phyloP scores from a whole-genome alignment of 1,140 invertebrate genomes.

The Calliopsis andreniformis region DNA sequence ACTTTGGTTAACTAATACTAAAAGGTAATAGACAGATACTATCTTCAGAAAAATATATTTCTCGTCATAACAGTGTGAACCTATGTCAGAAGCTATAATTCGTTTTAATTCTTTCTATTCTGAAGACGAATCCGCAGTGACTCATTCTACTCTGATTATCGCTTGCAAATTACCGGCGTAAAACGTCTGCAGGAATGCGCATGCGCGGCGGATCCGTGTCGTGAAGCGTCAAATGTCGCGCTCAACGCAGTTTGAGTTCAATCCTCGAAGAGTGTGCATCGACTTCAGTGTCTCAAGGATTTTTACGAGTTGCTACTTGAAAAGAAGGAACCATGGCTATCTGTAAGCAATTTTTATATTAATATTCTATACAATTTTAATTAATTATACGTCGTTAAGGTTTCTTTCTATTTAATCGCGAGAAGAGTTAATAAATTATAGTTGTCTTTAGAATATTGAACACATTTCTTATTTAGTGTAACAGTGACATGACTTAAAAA shows the following conservation, averaged over 20 bases:
- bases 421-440: no score
- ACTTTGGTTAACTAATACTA: no score
- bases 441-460: no score
- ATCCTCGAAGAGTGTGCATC: not conserved
- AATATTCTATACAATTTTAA: not conserved
- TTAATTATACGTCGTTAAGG: not conserved
- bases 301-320: not conserved
- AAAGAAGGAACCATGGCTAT: conserved; percentile 52
- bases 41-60: not conserved
- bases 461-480: no score
- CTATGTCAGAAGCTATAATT: no score
- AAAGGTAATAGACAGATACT: not conserved
- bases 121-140: conserved; percentile 28
- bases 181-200: not conserved
- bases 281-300: not conserved
- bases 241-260: conserved; percentile 46
- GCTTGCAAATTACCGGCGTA: not conserved
- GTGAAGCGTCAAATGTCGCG: conserved; percentile 25
- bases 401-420: not conserved
- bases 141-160: conserved; percentile 45
- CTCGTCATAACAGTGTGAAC: no score
- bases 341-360: conserved; percentile 43
- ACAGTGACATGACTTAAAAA: no score
- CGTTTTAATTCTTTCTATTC: no score
- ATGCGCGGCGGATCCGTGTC: not conserved